Percentiles rank a stretch among this genome's conserved stretches.
These are phyloP conservation scores for Coboldia fuscipes DNA, from an alignment of 1,140 invertebrate genomes.

Conservation along the genomic window DNA sequence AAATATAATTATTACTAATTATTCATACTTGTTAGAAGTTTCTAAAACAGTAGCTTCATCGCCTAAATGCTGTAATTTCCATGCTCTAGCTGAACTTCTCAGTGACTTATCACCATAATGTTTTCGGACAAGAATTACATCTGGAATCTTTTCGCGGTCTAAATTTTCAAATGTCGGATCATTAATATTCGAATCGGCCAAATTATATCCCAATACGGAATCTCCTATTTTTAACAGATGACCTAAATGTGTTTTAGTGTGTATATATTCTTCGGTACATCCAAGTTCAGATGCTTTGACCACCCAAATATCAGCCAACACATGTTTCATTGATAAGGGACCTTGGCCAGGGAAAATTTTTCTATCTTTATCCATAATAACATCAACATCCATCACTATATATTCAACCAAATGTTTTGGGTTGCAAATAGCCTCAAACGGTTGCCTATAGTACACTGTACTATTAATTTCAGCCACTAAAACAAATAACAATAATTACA, in stretches of 20 bases:
- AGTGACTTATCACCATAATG: slow-evolving; percentile 51
- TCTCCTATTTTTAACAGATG: slow-evolving; percentile 86
- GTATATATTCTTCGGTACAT: slow-evolving; percentile 56
- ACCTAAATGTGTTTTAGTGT: slow-evolving; percentile 83
- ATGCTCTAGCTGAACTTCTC: slow-evolving; percentile 53
- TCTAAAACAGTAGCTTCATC: slow-evolving; percentile 40
- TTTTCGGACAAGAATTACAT: slow-evolving; percentile 90
- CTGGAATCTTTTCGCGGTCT: slow-evolving; percentile 47
- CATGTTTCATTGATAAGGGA: slow-evolving; percentile 64
- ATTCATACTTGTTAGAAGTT: slow-evolving; percentile 47
- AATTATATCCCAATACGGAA: slow-evolving; percentile 78
- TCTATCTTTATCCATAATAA: slow-evolving; percentile 53
- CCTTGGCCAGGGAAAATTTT: slow-evolving; percentile 72
- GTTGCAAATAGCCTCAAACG: slow-evolving; percentile 71
- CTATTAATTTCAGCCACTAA: slow-evolving; percentile 69
- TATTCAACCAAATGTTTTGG: slow-evolving; percentile 85
- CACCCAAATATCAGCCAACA: slow-evolving; percentile 84
- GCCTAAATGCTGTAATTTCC: slow-evolving; percentile 80
- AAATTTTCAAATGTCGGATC: slow-evolving; percentile 72
- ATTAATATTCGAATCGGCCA: slow-evolving; percentile 78
- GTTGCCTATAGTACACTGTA: slow-evolving; percentile 62
- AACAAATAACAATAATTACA: slow-evolving; percentile 2
- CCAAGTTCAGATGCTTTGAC: slow-evolving; percentile 78
- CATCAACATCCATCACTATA: slow-evolving; percentile 86
- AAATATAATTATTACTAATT: neutral